These are phyloP conservation scores for Ophioderma brevispina DNA, from an alignment of 35 echinoderm and acorn worm genomes.

Conservation along the genomic window DNA sequence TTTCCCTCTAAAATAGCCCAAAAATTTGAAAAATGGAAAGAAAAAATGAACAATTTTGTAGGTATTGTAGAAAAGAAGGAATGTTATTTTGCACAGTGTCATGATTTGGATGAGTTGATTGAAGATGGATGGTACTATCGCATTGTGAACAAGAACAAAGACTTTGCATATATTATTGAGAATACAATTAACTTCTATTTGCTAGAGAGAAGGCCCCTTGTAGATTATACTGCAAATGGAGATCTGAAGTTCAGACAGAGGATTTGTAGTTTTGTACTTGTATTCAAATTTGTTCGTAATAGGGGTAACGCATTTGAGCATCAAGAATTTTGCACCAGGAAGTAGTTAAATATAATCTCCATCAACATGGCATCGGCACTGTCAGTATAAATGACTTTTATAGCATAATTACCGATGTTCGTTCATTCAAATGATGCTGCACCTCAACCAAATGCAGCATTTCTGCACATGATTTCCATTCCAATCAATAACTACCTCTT, in stretches of 20 bases:
- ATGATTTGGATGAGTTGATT: constrained; percentile 6
- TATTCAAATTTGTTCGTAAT: constrained; percentile 64
- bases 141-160: constrained; percentile 60
- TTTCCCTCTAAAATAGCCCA: no score
- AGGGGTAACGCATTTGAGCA: constrained; percentile 47
- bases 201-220: constrained; percentile 37
- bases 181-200: constrained; percentile 46
- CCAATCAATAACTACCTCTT: constrained; percentile 5
- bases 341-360: not conserved
- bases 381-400: not conserved
- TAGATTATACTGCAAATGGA: constrained; percentile 50
- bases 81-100: not conserved
- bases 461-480: not conserved
- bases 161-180: constrained; percentile 56
- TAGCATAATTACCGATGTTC: not conserved
- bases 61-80: no score
- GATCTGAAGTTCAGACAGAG: constrained; percentile 39
- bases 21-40: no score
- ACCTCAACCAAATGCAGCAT: not conserved
- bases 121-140: constrained; percentile 48
- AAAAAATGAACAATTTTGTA: no score
- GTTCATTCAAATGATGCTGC: not conserved
- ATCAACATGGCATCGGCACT: not conserved
- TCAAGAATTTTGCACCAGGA: not conserved
- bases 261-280: constrained; percentile 61